Evolutionary conservation across 2,113 vertebrate genomes (phyloP).

Genomic region (Chamaea fasciata): DNA sequence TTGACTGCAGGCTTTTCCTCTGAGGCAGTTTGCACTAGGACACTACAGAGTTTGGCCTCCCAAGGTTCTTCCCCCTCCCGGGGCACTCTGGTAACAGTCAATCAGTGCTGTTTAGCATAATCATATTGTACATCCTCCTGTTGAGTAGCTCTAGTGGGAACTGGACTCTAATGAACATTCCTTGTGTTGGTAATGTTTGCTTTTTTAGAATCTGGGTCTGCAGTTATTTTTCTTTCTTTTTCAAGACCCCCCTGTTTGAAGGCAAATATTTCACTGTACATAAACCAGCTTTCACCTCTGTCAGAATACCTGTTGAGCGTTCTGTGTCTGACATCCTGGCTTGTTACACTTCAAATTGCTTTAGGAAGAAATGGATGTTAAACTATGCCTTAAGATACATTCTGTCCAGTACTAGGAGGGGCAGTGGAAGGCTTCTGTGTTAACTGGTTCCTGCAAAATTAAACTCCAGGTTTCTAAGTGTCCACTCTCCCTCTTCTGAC

Average conservation of each 20-base stretch:
- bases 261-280: constrained; percentile 53
- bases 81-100: neutral
- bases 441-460: constrained; percentile 38
- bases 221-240: neutral
- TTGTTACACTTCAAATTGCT: constrained; percentile 65
- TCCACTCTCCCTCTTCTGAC: neutral
- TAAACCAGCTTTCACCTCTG: constrained; percentile 46
- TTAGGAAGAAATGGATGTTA: constrained; percentile 60
- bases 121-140: constrained; percentile 7
- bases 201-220: constrained; percentile 57
- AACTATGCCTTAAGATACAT: constrained; percentile 69
- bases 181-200: constrained; percentile 65
- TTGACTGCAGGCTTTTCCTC: constrained; percentile 64
- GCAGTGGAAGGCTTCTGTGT: constrained; percentile 28
- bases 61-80: neutral
- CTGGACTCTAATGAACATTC: constrained; percentile 74
- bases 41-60: constrained; percentile 6
- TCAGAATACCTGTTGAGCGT: constrained; percentile 40
- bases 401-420: constrained; percentile 53
- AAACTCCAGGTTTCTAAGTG: constrained; percentile 3
- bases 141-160: constrained; percentile 50
- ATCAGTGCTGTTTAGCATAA: constrained; percentile 9
- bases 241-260: constrained; percentile 42
- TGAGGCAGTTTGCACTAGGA: constrained; percentile 37
- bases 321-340: constrained; percentile 44